These are phyloP conservation scores for Penaeus chinensis DNA, from an alignment of 1,140 invertebrate genomes.

Conservation along the genomic window DNA sequence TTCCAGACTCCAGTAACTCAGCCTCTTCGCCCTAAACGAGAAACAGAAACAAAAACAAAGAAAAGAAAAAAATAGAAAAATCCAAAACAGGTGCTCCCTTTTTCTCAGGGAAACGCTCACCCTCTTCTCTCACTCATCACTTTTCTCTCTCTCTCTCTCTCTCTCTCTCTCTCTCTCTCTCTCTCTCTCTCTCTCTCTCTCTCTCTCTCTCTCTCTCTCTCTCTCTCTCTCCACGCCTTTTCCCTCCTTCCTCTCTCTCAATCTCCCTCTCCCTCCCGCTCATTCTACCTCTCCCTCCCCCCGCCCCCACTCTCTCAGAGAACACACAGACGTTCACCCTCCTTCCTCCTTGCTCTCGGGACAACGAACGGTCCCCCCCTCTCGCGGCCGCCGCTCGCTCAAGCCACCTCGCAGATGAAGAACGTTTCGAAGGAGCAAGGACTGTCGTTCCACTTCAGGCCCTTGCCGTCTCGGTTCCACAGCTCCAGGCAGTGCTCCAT, in stretches of 20 bases:
- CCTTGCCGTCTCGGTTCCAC: constrained; percentile 92
- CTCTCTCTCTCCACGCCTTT: background rate
- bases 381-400: background rate
- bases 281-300: background rate
- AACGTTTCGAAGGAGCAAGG: constrained; percentile 92
- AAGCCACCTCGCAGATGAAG: constrained; percentile 86
- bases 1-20: too few relatives aligned
- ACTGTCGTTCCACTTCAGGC: constrained; percentile 91
- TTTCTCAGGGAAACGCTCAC: too few relatives aligned
- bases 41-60: too few relatives aligned
- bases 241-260: background rate
- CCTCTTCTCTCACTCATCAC: too few relatives aligned
- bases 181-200: too few relatives aligned
- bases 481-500: constrained; percentile 91
- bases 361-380: background rate
- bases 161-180: too few relatives aligned
- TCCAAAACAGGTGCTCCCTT: too few relatives aligned
- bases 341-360: too few relatives aligned
- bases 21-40: too few relatives aligned
- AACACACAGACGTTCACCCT: background rate
- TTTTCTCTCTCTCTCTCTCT: too few relatives aligned
- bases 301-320: background rate
- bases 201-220: too few relatives aligned
- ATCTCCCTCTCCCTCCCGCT: background rate
- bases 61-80: too few relatives aligned